Base-by-base conservation (phyloP, 1,140 invertebrate genomes). In the Cyphomyrmex costatus region DNA sequence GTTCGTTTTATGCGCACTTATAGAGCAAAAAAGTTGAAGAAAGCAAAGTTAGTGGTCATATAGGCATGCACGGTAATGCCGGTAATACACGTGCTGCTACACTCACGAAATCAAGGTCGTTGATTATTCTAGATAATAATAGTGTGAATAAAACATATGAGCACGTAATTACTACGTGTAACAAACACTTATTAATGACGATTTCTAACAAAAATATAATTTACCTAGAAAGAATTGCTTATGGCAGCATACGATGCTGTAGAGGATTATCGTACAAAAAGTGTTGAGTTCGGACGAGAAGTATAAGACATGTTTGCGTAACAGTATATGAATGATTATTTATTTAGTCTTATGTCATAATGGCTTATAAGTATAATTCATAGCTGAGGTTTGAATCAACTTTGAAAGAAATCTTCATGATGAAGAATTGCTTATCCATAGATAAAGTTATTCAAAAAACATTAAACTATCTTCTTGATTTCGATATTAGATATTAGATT, bases 101-200 rank as follows among this genome's bases (percentile, higher is more conserved):
- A 10, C 6, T 71, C 24, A 10, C 8, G 24, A 82, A 82, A 82
- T 73, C 19, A 73, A 82, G 24, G 27, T 61, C 8, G 27, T 6
- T 21, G 24, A 66, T 80, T 30, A 36, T 49, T 19, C 27, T 49
- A 61, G 3, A n/a, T 82, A 83, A 83, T 74, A 74, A 60, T 36
- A 30, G 3, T n/a, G 46, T n/a, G 63, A 27, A 46, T 27, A 33
- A n/a, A 21, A 79, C 8, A 77, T 4, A 77, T 2, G 24, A 58
- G 2, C 10, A 6, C 7, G 19, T n/a, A 58, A 83, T 83, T 74
- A 60, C 56, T 5, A 16, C 33, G 19, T 61, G 4, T 21, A 61
- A 78, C 4, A 8, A 27, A 82, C 14, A 60, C 10, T 60, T 24
- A 73, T 74, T 83, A 83, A 30, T 61, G 24, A 49, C 14, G 5